phyloP scores from a whole-genome alignment of 2,113 vertebrate genomes.

The Oriolus oriolus region DNA sequence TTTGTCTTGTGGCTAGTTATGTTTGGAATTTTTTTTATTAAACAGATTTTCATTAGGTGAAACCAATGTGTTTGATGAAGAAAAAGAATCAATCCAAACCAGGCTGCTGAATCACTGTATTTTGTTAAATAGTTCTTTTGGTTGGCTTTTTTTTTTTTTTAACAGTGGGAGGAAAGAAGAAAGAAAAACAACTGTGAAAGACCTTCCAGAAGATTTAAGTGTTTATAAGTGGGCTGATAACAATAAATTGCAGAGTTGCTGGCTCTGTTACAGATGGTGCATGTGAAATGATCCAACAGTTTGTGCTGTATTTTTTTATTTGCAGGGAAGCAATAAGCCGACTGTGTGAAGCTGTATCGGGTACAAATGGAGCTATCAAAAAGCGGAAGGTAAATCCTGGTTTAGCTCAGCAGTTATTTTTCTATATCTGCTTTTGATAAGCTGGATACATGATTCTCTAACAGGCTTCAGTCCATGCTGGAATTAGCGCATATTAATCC shows the following conservation, averaged over 20 bases:
- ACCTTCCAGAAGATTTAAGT: neutral
- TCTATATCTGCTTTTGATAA: neutral
- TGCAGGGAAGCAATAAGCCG: constrained; percentile 91
- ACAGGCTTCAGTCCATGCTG: neutral
- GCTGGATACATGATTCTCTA: neutral
- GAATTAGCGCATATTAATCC: neutral
- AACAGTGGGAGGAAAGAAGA: neutral
- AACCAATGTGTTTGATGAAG: neutral
- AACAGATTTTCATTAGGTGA: neutral
- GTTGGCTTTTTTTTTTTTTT: neutral
- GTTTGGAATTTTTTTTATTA: neutral
- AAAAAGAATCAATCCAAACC: neutral
- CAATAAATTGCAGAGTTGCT: constrained; percentile 11
- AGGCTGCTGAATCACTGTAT: neutral
- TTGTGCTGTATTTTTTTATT: constrained; percentile 38
- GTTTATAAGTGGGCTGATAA: neutral
- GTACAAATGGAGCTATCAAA: constrained; percentile 77
- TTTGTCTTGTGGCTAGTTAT: neutral
- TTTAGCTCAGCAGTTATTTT: neutral
- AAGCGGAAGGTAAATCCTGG: constrained; percentile 80
- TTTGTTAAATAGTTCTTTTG: neutral
- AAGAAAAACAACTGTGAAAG: neutral
- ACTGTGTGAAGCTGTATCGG: constrained; percentile 81
- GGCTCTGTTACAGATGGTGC: neutral
- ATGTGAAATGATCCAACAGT: constrained; percentile 26